Base-by-base conservation (phyloP, 2,888 invertebrate species). In the Iselma pallidipennis region DNA sequence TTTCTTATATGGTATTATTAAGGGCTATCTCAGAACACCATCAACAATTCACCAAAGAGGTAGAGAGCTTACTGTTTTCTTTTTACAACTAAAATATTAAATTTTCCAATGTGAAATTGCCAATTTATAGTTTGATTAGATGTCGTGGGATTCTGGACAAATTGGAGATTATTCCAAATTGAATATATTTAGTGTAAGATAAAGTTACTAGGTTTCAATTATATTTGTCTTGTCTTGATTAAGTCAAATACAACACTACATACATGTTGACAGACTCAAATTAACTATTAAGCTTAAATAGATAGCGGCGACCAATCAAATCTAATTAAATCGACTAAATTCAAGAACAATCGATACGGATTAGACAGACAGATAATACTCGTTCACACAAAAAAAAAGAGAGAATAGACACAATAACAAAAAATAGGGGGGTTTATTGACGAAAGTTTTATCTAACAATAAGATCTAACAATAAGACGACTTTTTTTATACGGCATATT, bases 1-100 rank as follows among this genome's bases (percentile, higher is more conserved):
- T 85, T 26, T 83, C 86, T n/a, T 89, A 89, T 74, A 79, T 88
- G 65, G 83, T 85, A 26, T 82, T 86, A 19, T 81, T 89, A 33
- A 83, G 86, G 23, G 45, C 45, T 12, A 45, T 45, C 21, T 23
- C 45, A 5, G 45, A 23, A 45, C 45, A 45, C 23, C 45, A 45
- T n/a, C 45, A 45, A 45, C 45, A 45, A 23, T 45, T 45, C 45
- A 45, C 23, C 23, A 45, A 45, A 45, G 45, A 45, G 45, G 45
- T 45, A 45, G n/a, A n/a, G n/a, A n/a, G n/a, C n/a, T n/a, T 21
- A 16, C 6, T 7, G n/a, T 33, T 33, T 14, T 9, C 14, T 12
- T 48, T 21, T 48, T 45, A 9, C 21, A 21, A 16, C n/a, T n/a
- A n/a, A n/a, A n/a, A n/a, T n/a, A n/a, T n/a, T n/a, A n/a, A n/a